Conservation (phyloP, 2,113 vertebrate species). For the Callorhinus ursinus region DNA sequence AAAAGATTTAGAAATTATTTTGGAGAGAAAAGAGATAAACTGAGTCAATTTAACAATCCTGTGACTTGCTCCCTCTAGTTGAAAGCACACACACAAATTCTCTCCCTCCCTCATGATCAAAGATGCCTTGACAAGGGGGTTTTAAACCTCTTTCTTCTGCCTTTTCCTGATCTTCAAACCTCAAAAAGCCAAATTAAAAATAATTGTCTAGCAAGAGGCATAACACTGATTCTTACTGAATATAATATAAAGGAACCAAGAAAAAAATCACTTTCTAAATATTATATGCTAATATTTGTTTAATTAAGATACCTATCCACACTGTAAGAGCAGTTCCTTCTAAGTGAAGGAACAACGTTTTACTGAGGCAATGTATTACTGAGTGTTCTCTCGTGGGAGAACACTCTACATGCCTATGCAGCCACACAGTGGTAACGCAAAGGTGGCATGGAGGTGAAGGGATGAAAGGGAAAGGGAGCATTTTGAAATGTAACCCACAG, state of each 20-base stretch:
- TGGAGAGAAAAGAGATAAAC: constrained; percentile 69
- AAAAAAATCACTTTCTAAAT: constrained; percentile 51
- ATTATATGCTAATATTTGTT: constrained; percentile 39
- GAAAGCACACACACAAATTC: constrained; percentile 71
- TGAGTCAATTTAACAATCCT: constrained; percentile 66
- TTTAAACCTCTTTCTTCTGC: constrained; percentile 63
- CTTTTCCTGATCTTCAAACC: constrained; percentile 60
- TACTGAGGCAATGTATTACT: not conserved
- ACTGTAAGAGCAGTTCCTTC: constrained; percentile 31
- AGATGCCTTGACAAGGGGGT: constrained; percentile 66
- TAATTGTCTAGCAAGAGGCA: constrained; percentile 58
- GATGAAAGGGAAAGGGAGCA: constrained; percentile 52
- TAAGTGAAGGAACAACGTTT: not conserved
- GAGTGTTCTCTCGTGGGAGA: not conserved
- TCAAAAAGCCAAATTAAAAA: constrained; percentile 64
- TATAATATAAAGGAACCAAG: constrained; percentile 31
- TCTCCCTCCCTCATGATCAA: constrained; percentile 22
- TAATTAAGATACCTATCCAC: constrained; percentile 48
- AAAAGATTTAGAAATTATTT: constrained; percentile 74
- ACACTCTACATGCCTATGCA: constrained; percentile 79
- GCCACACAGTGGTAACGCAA: constrained; percentile 64
- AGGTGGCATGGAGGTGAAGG: not conserved
- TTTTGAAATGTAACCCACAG: constrained; percentile 77
- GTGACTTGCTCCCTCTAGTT: constrained; percentile 73
- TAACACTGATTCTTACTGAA: constrained; percentile 31